Conservation (phyloP, 2,797 vertebrate genomes). For the Petrocephalus schoutedeni region DNA sequence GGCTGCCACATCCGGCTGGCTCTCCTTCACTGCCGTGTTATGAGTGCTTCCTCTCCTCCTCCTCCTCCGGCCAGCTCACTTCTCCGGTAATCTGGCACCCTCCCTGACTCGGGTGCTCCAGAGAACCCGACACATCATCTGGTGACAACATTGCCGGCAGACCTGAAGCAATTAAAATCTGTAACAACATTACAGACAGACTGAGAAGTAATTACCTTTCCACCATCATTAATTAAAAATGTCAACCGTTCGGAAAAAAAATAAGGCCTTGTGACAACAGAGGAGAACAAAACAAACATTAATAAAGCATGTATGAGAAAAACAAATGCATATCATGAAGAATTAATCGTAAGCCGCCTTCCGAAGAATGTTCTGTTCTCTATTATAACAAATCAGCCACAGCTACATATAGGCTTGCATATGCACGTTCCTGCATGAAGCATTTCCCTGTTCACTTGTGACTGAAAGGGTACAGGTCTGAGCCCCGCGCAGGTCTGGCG, state of each 20-base stretch:
- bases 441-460: background rate
- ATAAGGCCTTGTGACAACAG: background rate
- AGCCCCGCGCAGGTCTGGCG: background rate
- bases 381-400: background rate
- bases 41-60: background rate
- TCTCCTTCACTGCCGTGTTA: background rate
- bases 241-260: background rate
- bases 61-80: background rate
- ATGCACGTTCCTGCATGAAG: background rate
- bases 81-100: background rate
- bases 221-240: background rate
- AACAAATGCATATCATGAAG: slow-evolving; percentile 1
- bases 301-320: background rate
- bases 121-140: background rate
- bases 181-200: slow-evolving; percentile 9
- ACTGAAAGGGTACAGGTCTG: background rate
- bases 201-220: slow-evolving; percentile 1
- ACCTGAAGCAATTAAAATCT: slow-evolving; percentile 10
- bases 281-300: slow-evolving; percentile 4
- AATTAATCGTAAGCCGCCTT: background rate
- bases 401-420: background rate
- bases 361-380: background rate
- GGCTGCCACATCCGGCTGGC: background rate
- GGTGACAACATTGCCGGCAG: background rate
- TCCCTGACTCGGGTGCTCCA: background rate